phyloP scores from a whole-genome alignment of 2,888 invertebrate species.

The Synanthedon formicaeformis region DNA sequence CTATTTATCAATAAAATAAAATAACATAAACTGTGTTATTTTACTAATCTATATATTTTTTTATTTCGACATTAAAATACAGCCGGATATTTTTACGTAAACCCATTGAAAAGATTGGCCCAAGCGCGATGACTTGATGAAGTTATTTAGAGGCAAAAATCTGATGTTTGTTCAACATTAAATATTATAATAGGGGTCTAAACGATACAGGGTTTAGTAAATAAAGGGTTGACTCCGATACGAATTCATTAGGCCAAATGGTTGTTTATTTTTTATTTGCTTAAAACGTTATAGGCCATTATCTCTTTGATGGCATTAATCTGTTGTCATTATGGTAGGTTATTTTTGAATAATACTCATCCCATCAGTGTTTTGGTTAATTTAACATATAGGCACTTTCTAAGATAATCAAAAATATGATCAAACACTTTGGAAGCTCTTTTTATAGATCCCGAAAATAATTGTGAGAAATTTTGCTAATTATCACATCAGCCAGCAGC shows the following conservation, averaged over 20 bases:
- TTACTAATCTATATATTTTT: no score
- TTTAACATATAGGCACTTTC: no score
- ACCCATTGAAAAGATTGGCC: constrained; percentile 17
- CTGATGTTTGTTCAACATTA: constrained; percentile 65
- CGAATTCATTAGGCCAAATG: constrained; percentile 44
- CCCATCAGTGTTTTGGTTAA: no score
- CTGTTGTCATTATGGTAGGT: background rate
- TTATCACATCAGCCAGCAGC: no score
- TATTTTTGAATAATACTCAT: no score
- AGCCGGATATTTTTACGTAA: constrained; percentile 13
- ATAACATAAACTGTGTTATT: no score
- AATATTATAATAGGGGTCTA: constrained; percentile 62
- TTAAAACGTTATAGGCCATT: constrained; percentile 34
- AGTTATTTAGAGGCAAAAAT: constrained; percentile 55
- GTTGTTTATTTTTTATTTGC: constrained; percentile 21
- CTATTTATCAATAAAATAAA: no score
- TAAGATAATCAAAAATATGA: no score
- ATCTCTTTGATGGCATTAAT: constrained; percentile 17
- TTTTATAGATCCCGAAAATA: no score
- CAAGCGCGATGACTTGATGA: constrained; percentile 28
- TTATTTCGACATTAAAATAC: constrained; percentile 2
- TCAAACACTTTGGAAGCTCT: no score
- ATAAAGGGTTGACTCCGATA: constrained; percentile 54
- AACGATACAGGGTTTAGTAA: constrained; percentile 44
- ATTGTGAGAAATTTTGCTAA: no score